Evolutionary conservation across 1,140 invertebrate species (phyloP), one percentile per base, ranked within the genome.

Genomic region (Batillaria attramentaria): DNA sequence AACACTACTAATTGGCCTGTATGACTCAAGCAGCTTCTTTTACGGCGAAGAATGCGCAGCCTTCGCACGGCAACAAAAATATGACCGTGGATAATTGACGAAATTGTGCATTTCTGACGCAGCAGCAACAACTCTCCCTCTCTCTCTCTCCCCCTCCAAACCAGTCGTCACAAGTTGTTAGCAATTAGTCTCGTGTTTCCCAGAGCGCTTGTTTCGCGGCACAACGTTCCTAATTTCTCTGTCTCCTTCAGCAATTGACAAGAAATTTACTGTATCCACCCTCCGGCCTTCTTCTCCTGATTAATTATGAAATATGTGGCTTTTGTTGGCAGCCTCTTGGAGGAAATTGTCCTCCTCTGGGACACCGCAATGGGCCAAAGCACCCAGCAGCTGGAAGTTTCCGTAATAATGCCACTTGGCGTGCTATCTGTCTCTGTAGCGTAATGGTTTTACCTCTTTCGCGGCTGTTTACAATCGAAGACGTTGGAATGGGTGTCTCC

Each of bases 151-250:
- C 41, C 66, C 68, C 41, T 33, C 62, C 24, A 31, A 42, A 4
- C 2, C 0, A 10, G 41, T n/a, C n/a, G n/a, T n/a, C n/a, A n/a
- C n/a, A n/a, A n/a, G n/a, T n/a, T n/a, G n/a, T n/a, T n/a, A n/a
- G 31, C 68, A 70, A 70, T 70, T 70, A 46, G 68, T 46, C 43
- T 70, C 68, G 68, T 31, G 3, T 70, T 70, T 46, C 68, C 28
- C 18, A 24, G 41, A 24, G 41, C 41, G 68, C 31, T 70, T 70
- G 68, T 70, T 70, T 37, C 39, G 68, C 16, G 41, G 68, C 24
- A 31, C 18, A 42, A 46, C 50, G 50, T 70, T 70, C 41, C 68
- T 46, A 70, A 70, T 70, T 70, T 70, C 39, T 70, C 68, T 70
- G 68, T 50, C 42, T 18, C 31, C 35, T 31, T 5, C 24, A 28